These are phyloP conservation scores for Kuschelorhynchus macadamiae DNA, from an alignment of 2,888 invertebrate genomes.

Conservation along the genomic window DNA sequence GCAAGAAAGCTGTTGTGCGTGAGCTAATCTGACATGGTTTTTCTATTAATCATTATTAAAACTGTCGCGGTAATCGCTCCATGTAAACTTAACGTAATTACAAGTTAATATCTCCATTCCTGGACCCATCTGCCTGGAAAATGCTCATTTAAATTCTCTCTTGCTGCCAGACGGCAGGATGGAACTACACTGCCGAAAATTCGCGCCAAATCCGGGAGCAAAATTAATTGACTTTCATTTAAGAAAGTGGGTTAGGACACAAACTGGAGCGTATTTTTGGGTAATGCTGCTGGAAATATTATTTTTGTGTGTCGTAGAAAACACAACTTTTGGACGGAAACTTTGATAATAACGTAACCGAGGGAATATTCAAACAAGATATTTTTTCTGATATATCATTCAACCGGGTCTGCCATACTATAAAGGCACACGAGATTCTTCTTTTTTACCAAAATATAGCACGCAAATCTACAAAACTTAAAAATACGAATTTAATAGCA, in stretches of 20 bases:
- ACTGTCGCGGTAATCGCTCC: conserved; percentile 62
- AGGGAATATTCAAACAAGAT: too few relatives aligned
- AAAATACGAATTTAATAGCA: too few relatives aligned
- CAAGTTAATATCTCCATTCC: conserved; percentile 66
- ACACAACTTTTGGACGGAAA: too few relatives aligned
- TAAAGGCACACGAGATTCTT: too few relatives aligned
- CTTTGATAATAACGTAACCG: too few relatives aligned
- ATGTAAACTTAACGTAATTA: conserved; percentile 68
- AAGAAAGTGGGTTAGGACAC: conserved; percentile 30
- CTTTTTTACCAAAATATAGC: too few relatives aligned
- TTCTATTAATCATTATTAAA: conserved; percentile 68
- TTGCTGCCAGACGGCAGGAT: conserved; percentile 24
- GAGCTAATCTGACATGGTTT: conserved; percentile 47
- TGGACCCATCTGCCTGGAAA: conserved; percentile 66
- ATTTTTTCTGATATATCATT: too few relatives aligned
- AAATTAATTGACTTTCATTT: conserved; percentile 58
- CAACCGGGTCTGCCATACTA: too few relatives aligned
- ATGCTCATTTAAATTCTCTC: conserved; percentile 64
- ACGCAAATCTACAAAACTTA: too few relatives aligned
- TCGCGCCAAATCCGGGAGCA: conserved; percentile 54
- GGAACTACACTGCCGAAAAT: conserved; percentile 41
- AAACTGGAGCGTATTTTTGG: too few relatives aligned
- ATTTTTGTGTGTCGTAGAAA: too few relatives aligned
- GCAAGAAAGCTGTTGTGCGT: conserved; percentile 26
- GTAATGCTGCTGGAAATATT: too few relatives aligned